Conservation (phyloP, 1,140 invertebrate genomes). For the Drosophila sp. region DNA sequence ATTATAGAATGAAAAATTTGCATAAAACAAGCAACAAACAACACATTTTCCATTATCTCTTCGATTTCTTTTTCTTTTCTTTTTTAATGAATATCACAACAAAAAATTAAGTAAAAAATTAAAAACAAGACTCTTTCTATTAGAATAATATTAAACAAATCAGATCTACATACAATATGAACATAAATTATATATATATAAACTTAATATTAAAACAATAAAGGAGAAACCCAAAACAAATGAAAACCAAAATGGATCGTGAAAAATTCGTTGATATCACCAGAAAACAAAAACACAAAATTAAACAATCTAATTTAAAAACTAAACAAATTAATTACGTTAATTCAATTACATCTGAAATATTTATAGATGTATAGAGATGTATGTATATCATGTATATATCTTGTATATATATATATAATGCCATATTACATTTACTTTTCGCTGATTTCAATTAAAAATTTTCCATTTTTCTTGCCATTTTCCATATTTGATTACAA, state of each 20-base stretch:
- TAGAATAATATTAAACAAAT: conserved; percentile 7
- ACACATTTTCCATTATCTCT: conserved; percentile 33
- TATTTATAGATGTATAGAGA: conserved; percentile 23
- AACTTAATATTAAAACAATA: conserved; percentile 32
- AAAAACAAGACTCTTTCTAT: conserved; percentile 11
- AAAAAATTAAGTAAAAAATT: conserved; percentile 39
- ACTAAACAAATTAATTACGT: conserved; percentile 42
- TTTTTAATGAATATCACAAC: conserved; percentile 64
- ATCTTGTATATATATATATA: conserved; percentile 9
- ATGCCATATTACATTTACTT: conserved; percentile 2
- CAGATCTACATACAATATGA: conserved; percentile 8
- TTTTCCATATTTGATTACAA: conserved; percentile 19
- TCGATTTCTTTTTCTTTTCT: not conserved
- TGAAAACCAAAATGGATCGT: conserved; percentile 35
- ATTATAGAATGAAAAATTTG: conserved; percentile 51
- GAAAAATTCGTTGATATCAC: conserved; percentile 81
- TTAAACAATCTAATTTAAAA: conserved; percentile 62
- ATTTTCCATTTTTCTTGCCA: not conserved
- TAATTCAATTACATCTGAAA: conserved; percentile 58
- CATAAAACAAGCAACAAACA: conserved; percentile 72
- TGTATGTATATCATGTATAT: conserved; percentile 22
- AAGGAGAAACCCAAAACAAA: conserved; percentile 1
- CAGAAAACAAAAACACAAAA: conserved; percentile 65
- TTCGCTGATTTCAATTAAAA: conserved; percentile 1
- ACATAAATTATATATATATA: conserved; percentile 31